These are phyloP conservation scores for Tachuris rubrigastra DNA, from an alignment of 2,113 vertebrate species.

Conservation along the genomic window DNA sequence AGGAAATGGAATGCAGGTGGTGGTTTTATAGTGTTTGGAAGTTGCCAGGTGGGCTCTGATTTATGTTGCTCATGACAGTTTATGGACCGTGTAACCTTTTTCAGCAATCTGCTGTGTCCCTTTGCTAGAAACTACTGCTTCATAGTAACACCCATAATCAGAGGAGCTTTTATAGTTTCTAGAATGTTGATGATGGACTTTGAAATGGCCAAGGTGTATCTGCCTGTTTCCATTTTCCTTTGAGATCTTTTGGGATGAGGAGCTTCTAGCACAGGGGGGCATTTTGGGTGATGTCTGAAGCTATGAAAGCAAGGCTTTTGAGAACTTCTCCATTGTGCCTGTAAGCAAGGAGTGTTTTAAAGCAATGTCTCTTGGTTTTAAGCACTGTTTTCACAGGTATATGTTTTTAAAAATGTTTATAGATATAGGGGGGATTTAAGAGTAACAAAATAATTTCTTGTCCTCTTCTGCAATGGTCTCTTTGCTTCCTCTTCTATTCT, in stretches of 20 bases:
- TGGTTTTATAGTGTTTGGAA: background rate
- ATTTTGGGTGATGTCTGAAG: background rate
- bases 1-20: constrained; percentile 10
- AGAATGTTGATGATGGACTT: background rate
- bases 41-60: constrained; percentile 11
- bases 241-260: background rate
- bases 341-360: background rate
- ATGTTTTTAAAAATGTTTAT: background rate
- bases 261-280: background rate
- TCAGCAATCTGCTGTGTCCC: background rate
- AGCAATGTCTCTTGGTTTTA: background rate
- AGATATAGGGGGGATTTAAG: background rate
- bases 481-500: background rate
- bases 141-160: background rate
- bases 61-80: background rate
- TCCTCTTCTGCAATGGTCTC: background rate
- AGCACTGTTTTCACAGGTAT: background rate
- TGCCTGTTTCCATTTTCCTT: background rate
- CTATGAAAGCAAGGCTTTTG: background rate
- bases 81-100: background rate
- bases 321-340: background rate
- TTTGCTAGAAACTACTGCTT: background rate
- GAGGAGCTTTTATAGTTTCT: background rate
- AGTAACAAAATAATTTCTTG: background rate
- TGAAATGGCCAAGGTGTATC: background rate